A percentile compares a stretch with the other conserved stretches of the same genome.
phyloP scores from a whole-genome alignment of 2,113 vertebrate genomes.

The Phrynocephalus versicolor region DNA sequence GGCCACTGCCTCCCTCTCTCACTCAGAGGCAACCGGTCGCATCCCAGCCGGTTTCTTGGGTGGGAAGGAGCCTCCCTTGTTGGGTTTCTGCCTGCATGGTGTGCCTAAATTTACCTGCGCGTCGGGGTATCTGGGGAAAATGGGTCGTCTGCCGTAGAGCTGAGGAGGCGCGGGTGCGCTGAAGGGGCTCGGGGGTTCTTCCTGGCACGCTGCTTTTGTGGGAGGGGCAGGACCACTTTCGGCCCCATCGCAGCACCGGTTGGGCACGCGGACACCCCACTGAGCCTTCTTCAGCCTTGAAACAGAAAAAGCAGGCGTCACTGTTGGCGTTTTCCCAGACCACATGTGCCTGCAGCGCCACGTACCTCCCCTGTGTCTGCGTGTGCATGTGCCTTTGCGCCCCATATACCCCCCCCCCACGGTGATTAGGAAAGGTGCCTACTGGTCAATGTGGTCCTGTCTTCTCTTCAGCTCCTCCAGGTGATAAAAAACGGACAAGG shows the following conservation, averaged over 20 bases:
- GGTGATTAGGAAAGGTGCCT: background rate
- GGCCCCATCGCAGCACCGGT: background rate
- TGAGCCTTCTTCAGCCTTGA: constrained; percentile 17
- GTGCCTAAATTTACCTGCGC: background rate
- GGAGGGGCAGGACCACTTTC: background rate
- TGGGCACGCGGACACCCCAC: background rate
- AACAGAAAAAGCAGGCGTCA: background rate
- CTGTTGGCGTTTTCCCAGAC: background rate
- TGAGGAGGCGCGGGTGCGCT: background rate
- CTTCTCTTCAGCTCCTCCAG: constrained; percentile 66
- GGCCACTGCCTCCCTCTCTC: too few species aligned
- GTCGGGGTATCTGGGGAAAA: background rate
- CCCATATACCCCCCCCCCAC: background rate
- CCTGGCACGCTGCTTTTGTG: rapidly evolving
- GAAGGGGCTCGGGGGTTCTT: background rate
- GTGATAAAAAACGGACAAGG: constrained; percentile 56
- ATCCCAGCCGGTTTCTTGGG: too few species aligned
- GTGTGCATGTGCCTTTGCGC: rapidly evolving
- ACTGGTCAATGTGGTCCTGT: constrained; percentile 63
- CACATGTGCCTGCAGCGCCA: too few species aligned
- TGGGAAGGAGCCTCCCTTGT: too few species aligned
- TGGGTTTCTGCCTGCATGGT: too few species aligned
- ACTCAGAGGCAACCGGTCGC: too few species aligned
- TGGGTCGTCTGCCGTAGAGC: background rate
- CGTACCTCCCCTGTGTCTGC: too few species aligned